Base-by-base conservation (phyloP, 2,113 vertebrate genomes). In the Podiceps cristatus region DNA sequence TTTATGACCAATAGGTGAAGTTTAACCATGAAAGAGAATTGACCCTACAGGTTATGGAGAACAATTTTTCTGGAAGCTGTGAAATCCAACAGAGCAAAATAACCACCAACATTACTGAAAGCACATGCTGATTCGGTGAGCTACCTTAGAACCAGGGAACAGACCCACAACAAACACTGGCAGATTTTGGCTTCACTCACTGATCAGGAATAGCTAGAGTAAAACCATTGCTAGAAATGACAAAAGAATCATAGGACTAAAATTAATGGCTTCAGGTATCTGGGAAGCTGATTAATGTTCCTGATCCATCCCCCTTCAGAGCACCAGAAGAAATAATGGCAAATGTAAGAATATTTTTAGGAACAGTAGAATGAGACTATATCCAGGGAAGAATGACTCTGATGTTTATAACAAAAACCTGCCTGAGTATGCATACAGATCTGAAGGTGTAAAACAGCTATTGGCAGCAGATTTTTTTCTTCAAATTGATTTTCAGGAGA, bases 401-500 rank as follows among this genome's bases (percentile, higher is more conserved):
- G 86, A 60, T 74, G 47, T 27, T 93, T 75, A 7, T 25, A 89
- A 71, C 68, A 91, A 77, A 81, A 7, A 78, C n/a, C 35, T 77
- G 44, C 14, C 64, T 33, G 7, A 19, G 40, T 75, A 3, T 74
- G 59, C 50, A 16, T 42, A 29, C 11, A 22, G 64, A 18, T 90
- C 72, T 81, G 72, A 81, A 82, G 52, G 56, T 72, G 52, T 40
- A 94, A 49, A 88, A 45, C 50, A 60, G 68, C 68, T 64, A 69
- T 25, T 71, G 72, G 76, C 35, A 95, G 18, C 29, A 60, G 37
- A 49, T 28, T 95, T 96, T 75, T 84, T 81, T 90, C 81, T 81
- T 84, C 73, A 80, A 92, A 92, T 58, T 86, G 68, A 81, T 95
- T 95, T 95, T 92, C 90, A 60, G 60, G 29, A 49, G 19, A 88